phyloP scores from a whole-genome alignment of 2,113 vertebrate species.

The Piaya cayana region DNA sequence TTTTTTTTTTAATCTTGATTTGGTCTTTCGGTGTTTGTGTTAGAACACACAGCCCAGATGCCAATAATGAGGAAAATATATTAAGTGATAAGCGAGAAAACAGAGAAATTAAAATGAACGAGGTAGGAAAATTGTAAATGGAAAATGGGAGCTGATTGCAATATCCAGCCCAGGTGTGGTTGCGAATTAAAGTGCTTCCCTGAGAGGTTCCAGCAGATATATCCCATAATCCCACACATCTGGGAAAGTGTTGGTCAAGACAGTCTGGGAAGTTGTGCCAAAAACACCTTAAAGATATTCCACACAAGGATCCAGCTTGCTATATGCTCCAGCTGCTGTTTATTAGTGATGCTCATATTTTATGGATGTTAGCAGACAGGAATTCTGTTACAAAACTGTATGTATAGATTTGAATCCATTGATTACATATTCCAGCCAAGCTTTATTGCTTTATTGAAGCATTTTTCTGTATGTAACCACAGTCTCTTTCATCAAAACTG shows the following conservation, averaged over 20 bases:
- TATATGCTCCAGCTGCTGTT: conserved; percentile 57
- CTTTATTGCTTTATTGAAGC: background rate
- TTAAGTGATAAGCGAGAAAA: conserved; percentile 65
- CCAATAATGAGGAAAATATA: conserved; percentile 66
- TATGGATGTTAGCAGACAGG: background rate
- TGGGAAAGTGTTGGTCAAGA: conserved; percentile 66
- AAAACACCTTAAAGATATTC: conserved; percentile 69
- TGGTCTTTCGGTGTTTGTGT: conserved; percentile 74
- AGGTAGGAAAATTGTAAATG: conserved; percentile 43
- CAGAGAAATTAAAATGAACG: conserved; percentile 59
- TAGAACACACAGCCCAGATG: conserved; percentile 74
- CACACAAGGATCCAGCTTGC: conserved; percentile 39
- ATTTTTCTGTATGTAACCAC: background rate
- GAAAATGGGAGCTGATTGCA: conserved; percentile 54
- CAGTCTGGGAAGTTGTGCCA: conserved; percentile 45
- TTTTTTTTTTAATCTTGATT: conserved; percentile 76
- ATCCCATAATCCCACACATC: conserved; percentile 60
- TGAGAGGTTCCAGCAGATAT: conserved; percentile 45
- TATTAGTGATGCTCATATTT: conserved; percentile 61
- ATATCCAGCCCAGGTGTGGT: conserved; percentile 55
- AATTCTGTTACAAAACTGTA: background rate
- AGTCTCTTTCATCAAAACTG: background rate
- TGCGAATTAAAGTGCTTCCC: conserved; percentile 43
- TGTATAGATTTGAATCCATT: background rate
- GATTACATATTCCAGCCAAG: background rate